Percentiles rank a stretch among this genome's conserved stretches.
Conservation (phyloP, 2,113 vertebrate genomes). For the Melanostigma gelatinosum region DNA sequence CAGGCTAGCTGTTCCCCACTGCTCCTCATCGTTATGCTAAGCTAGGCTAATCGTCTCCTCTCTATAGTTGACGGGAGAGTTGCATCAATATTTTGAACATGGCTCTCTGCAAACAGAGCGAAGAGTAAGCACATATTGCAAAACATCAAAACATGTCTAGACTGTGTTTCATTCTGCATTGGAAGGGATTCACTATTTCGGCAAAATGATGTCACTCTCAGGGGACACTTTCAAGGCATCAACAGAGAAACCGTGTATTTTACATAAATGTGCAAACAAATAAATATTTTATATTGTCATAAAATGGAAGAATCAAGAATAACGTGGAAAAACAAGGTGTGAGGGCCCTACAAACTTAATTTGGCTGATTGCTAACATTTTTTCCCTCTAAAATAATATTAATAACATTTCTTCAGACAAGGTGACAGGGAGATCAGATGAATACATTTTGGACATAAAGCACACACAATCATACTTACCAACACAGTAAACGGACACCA, state of each 20-base stretch:
- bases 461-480: constrained; percentile 52
- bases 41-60: neutral
- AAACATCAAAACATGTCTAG: neutral
- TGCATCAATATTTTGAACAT: neutral
- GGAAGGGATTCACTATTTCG: neutral
- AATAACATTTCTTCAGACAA: neutral
- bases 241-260: neutral
- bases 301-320: neutral
- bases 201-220: neutral
- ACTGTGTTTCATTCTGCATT: neutral
- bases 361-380: neutral
- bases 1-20: neutral
- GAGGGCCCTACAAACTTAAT: neutral
- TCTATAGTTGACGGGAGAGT: neutral
- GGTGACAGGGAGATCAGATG: neutral
- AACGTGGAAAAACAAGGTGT: neutral
- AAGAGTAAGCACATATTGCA: too few relatives aligned
- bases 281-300: neutral
- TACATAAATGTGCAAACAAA: neutral
- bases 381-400: neutral
- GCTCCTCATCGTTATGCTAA: neutral
- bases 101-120: neutral
- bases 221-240: too few relatives aligned
- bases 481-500: constrained; percentile 58
- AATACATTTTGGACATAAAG: neutral